These are phyloP conservation scores for Myripristis jacobus DNA, from an alignment of 2,797 vertebrate species.

Conservation along the genomic window DNA sequence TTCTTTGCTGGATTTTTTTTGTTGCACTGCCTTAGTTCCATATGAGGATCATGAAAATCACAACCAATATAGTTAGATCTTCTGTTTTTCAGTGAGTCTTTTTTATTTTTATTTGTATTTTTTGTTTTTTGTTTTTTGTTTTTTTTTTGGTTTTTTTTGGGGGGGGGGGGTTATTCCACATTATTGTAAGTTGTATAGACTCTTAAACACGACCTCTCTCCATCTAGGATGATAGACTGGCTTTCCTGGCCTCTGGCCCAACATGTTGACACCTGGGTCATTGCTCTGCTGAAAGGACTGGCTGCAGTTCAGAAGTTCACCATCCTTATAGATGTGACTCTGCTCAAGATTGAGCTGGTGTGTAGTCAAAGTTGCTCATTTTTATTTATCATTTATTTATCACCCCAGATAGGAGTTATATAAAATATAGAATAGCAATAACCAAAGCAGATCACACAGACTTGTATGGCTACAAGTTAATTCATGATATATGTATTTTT, in stretches of 20 bases:
- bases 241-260: conserved; percentile 98
- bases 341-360: conserved; percentile 98
- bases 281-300: conserved; percentile 94
- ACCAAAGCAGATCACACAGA: background rate
- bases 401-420: background rate
- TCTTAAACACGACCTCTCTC: conserved; percentile 5
- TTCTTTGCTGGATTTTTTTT: too few species aligned
- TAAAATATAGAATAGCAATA: background rate
- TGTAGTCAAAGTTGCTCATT: conserved; percentile 60
- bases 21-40: too few species aligned
- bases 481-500: too few species aligned
- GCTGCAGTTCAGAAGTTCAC: conserved; percentile 99
- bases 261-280: conserved; percentile 98
- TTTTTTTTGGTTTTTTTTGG: too few species aligned
- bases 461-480: background rate
- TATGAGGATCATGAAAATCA: too few species aligned
- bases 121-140: too few species aligned
- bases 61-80: background rate
- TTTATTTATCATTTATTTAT: conserved; percentile 9
- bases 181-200: too few species aligned
- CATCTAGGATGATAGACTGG: conserved; percentile 95
- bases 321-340: conserved; percentile 97
- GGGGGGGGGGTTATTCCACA: too few species aligned
- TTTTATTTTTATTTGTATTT: too few species aligned
- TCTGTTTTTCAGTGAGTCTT: background rate